These are phyloP conservation scores for Coryphaenoides rupestris DNA, from an alignment of 2,113 vertebrate species.

Conservation along the genomic window DNA sequence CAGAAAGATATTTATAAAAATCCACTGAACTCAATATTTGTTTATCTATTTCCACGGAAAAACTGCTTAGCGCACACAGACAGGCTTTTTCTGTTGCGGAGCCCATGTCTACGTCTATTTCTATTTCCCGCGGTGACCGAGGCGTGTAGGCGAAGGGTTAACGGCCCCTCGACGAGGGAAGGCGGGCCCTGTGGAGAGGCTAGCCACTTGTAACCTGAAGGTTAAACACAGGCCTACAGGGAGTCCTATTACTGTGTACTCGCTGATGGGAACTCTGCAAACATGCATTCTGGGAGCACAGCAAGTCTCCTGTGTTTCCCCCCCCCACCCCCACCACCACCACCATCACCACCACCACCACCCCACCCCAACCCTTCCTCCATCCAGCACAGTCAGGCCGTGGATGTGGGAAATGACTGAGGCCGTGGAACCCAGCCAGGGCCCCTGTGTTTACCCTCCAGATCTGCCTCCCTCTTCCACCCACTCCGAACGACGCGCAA, in stretches of 20 bases:
- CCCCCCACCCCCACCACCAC: too few species aligned
- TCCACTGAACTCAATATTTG: too few species aligned
- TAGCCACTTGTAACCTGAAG: slow-evolving; percentile 63
- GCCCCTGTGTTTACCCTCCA: slow-evolving; percentile 24
- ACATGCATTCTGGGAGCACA: slow-evolving; percentile 68
- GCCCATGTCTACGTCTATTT: too few species aligned
- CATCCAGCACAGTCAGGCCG: slow-evolving; percentile 27
- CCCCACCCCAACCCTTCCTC: too few species aligned
- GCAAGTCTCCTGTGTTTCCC: slow-evolving; percentile 63
- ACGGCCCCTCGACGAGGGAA: slow-evolving; percentile 21
- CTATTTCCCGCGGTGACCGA: not conserved
- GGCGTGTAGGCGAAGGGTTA: slow-evolving; percentile 40
- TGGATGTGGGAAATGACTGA: slow-evolving; percentile 67
- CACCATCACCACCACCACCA: too few species aligned
- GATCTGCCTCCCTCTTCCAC: too few species aligned
- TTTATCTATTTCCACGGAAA: too few species aligned
- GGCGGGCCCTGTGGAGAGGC: slow-evolving; percentile 31
- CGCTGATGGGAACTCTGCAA: slow-evolving; percentile 72
- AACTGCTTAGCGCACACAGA: too few species aligned
- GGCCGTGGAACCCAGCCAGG: slow-evolving; percentile 63
- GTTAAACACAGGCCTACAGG: slow-evolving; percentile 63
- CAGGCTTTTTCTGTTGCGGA: too few species aligned
- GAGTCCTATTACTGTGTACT: slow-evolving; percentile 64
- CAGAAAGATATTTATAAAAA: too few species aligned
- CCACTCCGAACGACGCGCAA: too few species aligned